Evolutionary conservation across 2,888 invertebrate species (phyloP).

Genomic region (Scaptomyza caliginosa): DNA sequence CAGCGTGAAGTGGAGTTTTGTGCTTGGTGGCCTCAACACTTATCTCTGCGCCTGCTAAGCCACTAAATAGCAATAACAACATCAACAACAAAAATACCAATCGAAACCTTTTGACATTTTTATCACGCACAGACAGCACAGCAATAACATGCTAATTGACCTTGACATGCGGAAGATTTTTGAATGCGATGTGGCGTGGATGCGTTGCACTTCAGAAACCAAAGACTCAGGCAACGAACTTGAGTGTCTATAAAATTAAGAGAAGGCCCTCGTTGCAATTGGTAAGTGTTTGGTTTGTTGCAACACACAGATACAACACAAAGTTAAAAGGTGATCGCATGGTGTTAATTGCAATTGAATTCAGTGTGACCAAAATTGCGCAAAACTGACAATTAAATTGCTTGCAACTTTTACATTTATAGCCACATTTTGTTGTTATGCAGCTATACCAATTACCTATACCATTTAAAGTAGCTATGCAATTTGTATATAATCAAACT

Average conservation of each 20-base stretch:
- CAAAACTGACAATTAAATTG: slow-evolving; percentile 14
- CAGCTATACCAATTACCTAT: slow-evolving; percentile 35
- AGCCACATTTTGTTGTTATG: neutral
- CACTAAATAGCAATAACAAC: slow-evolving; percentile 68
- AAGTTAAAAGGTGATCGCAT: slow-evolving; percentile 13
- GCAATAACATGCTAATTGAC: slow-evolving; percentile 73
- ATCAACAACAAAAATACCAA: slow-evolving; percentile 60
- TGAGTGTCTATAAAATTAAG: slow-evolving; percentile 33
- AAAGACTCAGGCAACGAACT: slow-evolving; percentile 63
- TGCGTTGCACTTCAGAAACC: slow-evolving; percentile 61
- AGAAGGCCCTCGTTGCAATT: slow-evolving; percentile 55
- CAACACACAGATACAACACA: slow-evolving; percentile 63
- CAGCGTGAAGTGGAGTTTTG: slow-evolving; percentile 63
- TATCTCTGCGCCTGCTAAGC: slow-evolving; percentile 59
- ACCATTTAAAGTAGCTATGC: slow-evolving; percentile 33
- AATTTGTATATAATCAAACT: slow-evolving; percentile 21
- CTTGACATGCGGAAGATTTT: slow-evolving; percentile 78
- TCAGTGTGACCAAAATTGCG: slow-evolving; percentile 66
- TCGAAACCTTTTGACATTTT: slow-evolving; percentile 79
- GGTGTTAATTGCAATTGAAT: slow-evolving; percentile 72
- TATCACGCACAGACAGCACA: slow-evolving; percentile 65
- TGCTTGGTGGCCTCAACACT: slow-evolving; percentile 59
- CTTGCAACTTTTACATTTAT: slow-evolving; percentile 27
- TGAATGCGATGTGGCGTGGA: slow-evolving; percentile 47
- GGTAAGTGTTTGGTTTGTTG: slow-evolving; percentile 58